A percentile compares a stretch with the other conserved stretches of the same genome.
These are phyloP conservation scores for Meandrusa payeni DNA, from an alignment of 2,888 invertebrate species.

Conservation along the genomic window DNA sequence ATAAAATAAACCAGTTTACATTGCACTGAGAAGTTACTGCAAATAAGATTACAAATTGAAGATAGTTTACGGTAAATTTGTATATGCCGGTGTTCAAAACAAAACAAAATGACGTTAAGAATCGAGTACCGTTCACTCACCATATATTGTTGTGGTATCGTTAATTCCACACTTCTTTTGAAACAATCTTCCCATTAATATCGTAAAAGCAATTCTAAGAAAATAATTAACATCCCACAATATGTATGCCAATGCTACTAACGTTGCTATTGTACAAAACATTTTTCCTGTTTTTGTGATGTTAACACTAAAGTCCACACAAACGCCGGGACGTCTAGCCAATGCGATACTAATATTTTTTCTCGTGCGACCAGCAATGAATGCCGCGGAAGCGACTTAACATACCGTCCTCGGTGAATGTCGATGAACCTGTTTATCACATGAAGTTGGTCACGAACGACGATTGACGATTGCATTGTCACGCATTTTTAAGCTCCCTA, in stretches of 20 bases:
- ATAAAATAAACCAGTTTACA: constrained; percentile 4
- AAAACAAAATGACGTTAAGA: too few species aligned
- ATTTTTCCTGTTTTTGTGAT: constrained; percentile 37
- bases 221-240: constrained; percentile 92
- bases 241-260: constrained; percentile 82
- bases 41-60: too few species aligned
- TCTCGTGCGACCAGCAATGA: too few species aligned
- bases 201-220: constrained; percentile 84
- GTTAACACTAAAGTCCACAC: constrained; percentile 6
- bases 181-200: constrained; percentile 85
- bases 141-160: constrained; percentile 87
- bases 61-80: too few species aligned
- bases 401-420: constrained; percentile 17
- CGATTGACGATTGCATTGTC: too few species aligned
- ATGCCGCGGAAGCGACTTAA: too few species aligned
- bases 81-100: too few species aligned
- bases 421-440: constrained; percentile 36
- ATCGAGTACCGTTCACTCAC: constrained; percentile 73
- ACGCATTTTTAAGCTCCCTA: constrained; percentile 44
- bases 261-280: constrained; percentile 57
- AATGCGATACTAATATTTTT: neutral
- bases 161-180: constrained; percentile 85
- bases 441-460: constrained; percentile 33
- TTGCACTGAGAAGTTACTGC: neutral
- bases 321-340: constrained; percentile 14